A percentile compares a stretch with the other conserved stretches of the same genome.
Evolutionary conservation across 1,140 invertebrate species (phyloP).

Genomic region (Chrysopa pallens): DNA sequence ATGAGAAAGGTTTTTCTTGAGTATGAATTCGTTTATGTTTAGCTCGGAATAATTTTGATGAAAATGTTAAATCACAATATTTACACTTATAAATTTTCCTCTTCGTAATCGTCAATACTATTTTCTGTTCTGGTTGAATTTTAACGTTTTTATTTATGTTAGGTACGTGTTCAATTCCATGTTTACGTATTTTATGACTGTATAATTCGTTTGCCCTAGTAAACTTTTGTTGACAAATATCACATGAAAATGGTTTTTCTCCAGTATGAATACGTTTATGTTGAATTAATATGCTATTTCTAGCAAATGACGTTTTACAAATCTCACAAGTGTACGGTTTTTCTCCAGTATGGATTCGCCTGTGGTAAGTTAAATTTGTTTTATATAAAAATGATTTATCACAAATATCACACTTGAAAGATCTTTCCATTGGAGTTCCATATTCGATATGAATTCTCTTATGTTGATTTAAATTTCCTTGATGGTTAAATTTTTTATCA

Average conservation of each 20-base stretch:
- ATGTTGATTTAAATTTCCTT: background rate
- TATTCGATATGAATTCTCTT: background rate
- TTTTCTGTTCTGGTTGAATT: too few relatives aligned
- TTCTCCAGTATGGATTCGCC: background rate
- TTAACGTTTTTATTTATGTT: too few relatives aligned
- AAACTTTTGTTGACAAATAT: background rate
- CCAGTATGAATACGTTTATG: background rate
- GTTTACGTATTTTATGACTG: too few relatives aligned
- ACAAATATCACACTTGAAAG: background rate
- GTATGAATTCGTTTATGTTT: too few relatives aligned
- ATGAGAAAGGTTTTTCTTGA: too few relatives aligned
- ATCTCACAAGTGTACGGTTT: background rate
- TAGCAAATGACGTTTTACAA: background rate
- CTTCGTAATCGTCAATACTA: too few relatives aligned
- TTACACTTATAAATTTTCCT: too few relatives aligned
- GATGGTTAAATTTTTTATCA: background rate
- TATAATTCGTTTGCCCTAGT: background rate
- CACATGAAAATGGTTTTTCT: background rate
- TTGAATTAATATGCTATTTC: background rate
- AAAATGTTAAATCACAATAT: too few relatives aligned
- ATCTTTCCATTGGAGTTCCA: background rate
- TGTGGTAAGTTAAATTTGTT: background rate
- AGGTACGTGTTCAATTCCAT: too few relatives aligned
- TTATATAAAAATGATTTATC: background rate
- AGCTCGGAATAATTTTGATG: too few relatives aligned